Percentiles rank a stretch among this genome's conserved stretches.
These are phyloP conservation scores for Lepidocyrtoides sp. DNA, from an alignment of 2,888 invertebrate genomes.

Conservation along the genomic window DNA sequence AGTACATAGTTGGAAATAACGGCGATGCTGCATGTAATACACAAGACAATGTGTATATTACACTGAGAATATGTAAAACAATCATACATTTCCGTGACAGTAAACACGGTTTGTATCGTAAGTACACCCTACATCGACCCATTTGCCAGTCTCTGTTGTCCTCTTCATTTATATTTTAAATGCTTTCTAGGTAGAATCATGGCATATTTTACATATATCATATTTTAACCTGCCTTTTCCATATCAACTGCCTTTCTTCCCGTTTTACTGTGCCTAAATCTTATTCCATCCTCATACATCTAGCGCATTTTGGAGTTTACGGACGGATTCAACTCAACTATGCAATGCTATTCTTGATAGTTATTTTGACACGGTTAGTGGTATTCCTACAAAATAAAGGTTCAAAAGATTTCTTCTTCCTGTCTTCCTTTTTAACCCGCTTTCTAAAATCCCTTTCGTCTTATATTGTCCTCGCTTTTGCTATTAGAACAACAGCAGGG, in stretches of 20 bases:
- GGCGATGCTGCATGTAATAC: no score
- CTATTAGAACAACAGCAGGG: background rate
- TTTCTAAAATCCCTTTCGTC: constrained; percentile 45
- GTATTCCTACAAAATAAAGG: background rate
- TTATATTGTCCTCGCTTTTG: constrained; percentile 24
- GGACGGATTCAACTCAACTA: background rate
- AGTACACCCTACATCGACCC: constrained; percentile 17
- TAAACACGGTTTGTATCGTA: no score
- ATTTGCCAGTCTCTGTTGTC: background rate
- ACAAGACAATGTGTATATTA: no score
- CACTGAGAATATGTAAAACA: background rate
- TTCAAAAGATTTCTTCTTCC: constrained; percentile 31
- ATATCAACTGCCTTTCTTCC: no score
- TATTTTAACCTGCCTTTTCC: background rate
- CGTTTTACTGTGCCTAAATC: no score
- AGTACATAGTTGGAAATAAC: no score
- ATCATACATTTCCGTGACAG: background rate
- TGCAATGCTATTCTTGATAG: background rate
- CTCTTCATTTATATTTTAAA: constrained; percentile 35
- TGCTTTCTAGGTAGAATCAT: background rate
- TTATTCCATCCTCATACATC: background rate
- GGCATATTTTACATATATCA: background rate
- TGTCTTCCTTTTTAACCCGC: constrained; percentile 60
- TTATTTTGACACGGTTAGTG: background rate
- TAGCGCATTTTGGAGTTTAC: background rate